phyloP scores from a whole-genome alignment of 2,888 invertebrate species.

The Drosophila algonquin region DNA sequence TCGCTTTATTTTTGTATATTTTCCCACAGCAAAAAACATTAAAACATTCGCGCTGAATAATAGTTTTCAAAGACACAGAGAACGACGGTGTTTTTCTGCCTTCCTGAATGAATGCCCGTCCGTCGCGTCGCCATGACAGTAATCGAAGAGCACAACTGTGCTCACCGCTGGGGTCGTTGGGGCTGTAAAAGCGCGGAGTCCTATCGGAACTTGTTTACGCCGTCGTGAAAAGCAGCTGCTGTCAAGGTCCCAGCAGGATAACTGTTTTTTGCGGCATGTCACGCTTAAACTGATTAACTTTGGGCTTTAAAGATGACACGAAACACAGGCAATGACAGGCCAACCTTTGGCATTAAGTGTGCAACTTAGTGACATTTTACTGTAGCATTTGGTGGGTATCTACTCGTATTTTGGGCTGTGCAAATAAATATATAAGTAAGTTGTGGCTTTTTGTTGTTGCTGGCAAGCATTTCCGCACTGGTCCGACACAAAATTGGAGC shows the following conservation, averaged over 20 bases:
- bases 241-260: neutral
- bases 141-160: neutral
- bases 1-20: neutral
- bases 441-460: constrained; percentile 39
- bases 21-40: too few relatives aligned
- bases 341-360: too few relatives aligned
- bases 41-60: neutral
- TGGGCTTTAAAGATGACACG: neutral
- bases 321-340: too few relatives aligned
- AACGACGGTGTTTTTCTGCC: neutral
- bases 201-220: neutral
- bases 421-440: constrained; percentile 6
- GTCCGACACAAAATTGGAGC: constrained; percentile 68
- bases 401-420: constrained; percentile 5
- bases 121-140: neutral
- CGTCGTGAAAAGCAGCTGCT: constrained; percentile 1
- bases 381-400: constrained; percentile 10
- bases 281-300: neutral
- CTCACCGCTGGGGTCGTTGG: neutral
- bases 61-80: neutral
- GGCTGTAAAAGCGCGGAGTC: neutral
- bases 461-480: constrained; percentile 62
- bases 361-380: neutral
- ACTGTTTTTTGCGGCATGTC: neutral
- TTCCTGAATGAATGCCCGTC: neutral